Conservation (phyloP, 2,888 invertebrate species). For the Aspidiotus rigidus region DNA sequence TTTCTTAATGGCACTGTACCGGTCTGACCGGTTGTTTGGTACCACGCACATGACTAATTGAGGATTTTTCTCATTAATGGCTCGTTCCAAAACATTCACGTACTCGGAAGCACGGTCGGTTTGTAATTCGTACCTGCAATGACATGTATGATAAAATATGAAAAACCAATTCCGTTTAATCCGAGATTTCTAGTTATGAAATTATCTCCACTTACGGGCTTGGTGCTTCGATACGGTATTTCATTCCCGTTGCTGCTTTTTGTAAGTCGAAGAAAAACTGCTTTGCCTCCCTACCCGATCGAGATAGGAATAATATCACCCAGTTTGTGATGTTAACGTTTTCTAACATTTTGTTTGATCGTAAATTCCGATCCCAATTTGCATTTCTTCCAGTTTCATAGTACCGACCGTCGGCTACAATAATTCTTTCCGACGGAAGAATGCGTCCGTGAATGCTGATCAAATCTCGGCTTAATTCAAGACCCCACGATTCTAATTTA, state of each 20-base stretch:
- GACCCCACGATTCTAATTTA: conserved; percentile 62
- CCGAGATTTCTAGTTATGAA: background rate
- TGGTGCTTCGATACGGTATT: conserved; percentile 41
- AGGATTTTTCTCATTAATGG: conserved; percentile 51
- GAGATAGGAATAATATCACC: conserved; percentile 43
- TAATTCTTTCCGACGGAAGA: conserved; percentile 56
- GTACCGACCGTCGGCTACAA: conserved; percentile 41
- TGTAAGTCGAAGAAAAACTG: conserved; percentile 38
- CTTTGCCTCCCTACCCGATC: background rate
- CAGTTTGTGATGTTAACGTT: conserved; percentile 43
- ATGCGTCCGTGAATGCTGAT: conserved; percentile 58
- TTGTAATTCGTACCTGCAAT: conserved; percentile 42
- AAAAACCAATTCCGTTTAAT: background rate
- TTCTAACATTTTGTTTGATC: conserved; percentile 46
- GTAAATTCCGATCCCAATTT: conserved; percentile 68
- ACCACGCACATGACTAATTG: conserved; percentile 59
- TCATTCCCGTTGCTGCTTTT: conserved; percentile 46
- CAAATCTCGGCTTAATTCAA: conserved; percentile 55
- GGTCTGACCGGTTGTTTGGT: conserved; percentile 57
- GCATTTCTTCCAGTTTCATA: conserved; percentile 50
- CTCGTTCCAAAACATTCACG: conserved; percentile 51
- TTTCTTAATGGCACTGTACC: conserved; percentile 81
- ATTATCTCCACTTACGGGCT: conserved; percentile 35
- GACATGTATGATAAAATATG: conserved; percentile 37
- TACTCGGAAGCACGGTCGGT: conserved; percentile 56